phyloP scores from a whole-genome alignment of 2,797 vertebrate species.

The Lates japonicus region DNA sequence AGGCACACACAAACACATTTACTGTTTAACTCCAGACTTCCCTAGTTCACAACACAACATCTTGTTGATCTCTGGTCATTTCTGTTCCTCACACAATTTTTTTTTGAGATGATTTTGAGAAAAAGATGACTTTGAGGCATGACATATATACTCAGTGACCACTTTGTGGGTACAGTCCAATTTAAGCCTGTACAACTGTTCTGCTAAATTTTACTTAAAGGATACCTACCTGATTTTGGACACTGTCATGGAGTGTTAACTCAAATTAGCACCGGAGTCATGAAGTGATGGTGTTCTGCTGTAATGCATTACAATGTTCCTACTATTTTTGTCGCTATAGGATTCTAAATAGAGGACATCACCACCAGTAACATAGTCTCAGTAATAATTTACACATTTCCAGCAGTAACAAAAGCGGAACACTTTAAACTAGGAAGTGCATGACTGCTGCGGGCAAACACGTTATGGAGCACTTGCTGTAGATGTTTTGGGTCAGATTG shows the following conservation, averaged over 20 bases:
- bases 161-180: neutral
- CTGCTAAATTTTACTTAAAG: neutral
- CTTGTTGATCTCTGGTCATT: neutral
- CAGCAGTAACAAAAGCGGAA: neutral
- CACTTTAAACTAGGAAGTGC: neutral
- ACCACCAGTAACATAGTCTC: neutral
- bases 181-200: neutral
- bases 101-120: neutral
- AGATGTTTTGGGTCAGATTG: neutral
- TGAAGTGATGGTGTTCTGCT: neutral
- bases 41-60: neutral
- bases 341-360: neutral
- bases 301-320: neutral
- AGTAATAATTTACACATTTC: neutral
- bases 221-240: neutral
- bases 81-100: neutral
- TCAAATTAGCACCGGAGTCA: neutral
- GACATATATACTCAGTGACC: neutral
- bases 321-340: neutral
- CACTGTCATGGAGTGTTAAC: neutral
- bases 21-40: neutral
- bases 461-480: neutral
- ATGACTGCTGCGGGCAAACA: neutral
- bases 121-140: slow-evolving; percentile 18
- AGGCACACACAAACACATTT: slow-evolving; percentile 35